Percentiles rank a stretch among this genome's conserved stretches.
These are phyloP conservation scores for Seira sanloemensis DNA, from an alignment of 2,888 invertebrate genomes.

Conservation along the genomic window DNA sequence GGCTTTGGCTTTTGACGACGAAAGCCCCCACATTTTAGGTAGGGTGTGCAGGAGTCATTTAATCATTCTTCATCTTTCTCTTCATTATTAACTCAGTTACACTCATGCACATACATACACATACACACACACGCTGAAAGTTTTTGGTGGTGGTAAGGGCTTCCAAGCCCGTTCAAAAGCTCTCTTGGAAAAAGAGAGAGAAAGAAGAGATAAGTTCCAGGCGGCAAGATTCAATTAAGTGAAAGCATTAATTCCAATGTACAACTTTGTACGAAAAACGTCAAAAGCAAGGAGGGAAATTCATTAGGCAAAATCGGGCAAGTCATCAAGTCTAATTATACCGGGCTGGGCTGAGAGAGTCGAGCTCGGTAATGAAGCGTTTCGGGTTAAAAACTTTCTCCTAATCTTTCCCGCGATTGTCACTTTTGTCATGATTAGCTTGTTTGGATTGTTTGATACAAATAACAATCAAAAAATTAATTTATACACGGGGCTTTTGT, in stretches of 20 bases:
- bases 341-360: no score
- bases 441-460: no score
- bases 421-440: no score
- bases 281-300: background rate
- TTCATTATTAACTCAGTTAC: background rate
- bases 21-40: constrained; percentile 3
- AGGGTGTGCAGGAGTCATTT: background rate
- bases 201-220: background rate
- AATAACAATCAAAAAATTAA: background rate
- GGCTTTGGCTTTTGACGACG: constrained; percentile 28
- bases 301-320: background rate
- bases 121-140: background rate
- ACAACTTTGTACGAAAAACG: background rate
- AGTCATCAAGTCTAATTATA: no score
- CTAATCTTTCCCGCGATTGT: background rate
- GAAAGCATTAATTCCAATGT: background rate
- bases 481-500: background rate
- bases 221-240: background rate
- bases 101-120: background rate
- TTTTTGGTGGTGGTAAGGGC: background rate
- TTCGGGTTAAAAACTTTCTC: background rate
- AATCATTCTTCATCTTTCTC: background rate
- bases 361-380: background rate
- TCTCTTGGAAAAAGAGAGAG: background rate
- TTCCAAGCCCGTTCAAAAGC: background rate